Evolutionary conservation across 2,888 invertebrate genomes (phyloP), one percentile per base, ranked within the genome.

Genomic region (Poecilus cupreus): DNA sequence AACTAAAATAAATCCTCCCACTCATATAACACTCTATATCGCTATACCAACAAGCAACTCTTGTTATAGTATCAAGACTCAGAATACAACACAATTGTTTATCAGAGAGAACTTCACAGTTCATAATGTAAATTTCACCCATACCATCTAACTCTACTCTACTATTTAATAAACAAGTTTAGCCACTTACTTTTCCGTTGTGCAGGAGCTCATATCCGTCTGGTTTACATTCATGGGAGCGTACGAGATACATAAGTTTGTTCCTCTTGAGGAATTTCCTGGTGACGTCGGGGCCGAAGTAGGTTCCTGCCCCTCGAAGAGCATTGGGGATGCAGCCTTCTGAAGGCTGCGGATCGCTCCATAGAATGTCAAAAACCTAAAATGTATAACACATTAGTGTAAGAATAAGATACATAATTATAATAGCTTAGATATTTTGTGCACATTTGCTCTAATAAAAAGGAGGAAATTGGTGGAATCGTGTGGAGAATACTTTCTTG

Each of bases 151-250:
- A 43, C 11, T n/a, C n/a, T n/a, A n/a, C n/a, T n/a, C n/a, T n/a
- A n/a, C n/a, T n/a, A 43, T 13, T 32, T 32, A 32, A 3, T 32
- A 32, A 3, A 32, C 32, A 32, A 32, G 32, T 46, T 46, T 4
- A 37, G 22, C 1, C 32, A 89, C 90, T 90, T 88, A 96, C 96
- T 90, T 94, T 94, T 86, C 94, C 94, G 87, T 94, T 93, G 86
- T 98, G 98, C 76, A 93, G 91, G 85, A 96, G 92, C 89, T 98
- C 97, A 88, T 96, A 97, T 11, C 98, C 98, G 72, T 97, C 97
- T 1, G 94, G 94, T 89, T 97, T 98, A 89, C 98, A 98, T 88
- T 98, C 97, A 88, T 98, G 98, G 6, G 97, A 97, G 76, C 97
- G 92, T 57, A 98, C 94, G 5, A 98, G 90, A 86, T 95, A 93